phyloP scores from a whole-genome alignment of 2,113 vertebrate species.

The Callithrix jacchus region DNA sequence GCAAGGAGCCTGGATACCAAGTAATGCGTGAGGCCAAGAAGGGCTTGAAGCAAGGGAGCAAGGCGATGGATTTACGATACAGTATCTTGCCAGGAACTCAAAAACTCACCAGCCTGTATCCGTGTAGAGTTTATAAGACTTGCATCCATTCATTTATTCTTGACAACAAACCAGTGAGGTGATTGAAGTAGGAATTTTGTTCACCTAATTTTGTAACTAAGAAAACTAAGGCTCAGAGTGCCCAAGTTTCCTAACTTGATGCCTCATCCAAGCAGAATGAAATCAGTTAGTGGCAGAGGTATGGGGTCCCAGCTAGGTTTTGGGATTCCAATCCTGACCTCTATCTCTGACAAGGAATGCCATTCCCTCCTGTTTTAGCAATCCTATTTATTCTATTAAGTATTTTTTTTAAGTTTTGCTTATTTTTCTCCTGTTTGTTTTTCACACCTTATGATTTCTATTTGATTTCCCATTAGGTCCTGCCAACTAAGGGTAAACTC shows the following conservation, averaged over 20 bases:
- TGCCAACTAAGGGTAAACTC: constrained; percentile 42
- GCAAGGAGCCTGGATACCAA: neutral
- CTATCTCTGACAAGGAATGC: neutral
- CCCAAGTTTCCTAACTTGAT: neutral
- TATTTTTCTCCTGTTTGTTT: constrained; percentile 59
- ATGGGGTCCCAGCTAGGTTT: neutral
- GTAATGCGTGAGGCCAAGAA: neutral
- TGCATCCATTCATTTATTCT: neutral
- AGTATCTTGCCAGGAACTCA: neutral
- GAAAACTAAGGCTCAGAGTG: neutral
- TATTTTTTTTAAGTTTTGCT: constrained; percentile 3
- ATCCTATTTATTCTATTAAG: constrained; percentile 47
- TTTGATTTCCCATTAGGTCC: constrained; percentile 66
- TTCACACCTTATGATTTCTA: constrained; percentile 61
- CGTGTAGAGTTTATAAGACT: neutral
- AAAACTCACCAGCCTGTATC: neutral
- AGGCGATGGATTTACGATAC: neutral
- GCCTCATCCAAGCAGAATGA: neutral
- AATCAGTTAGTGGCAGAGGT: neutral
- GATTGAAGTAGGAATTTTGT: neutral
- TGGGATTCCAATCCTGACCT: neutral
- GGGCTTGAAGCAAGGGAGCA: neutral
- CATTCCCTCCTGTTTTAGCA: constrained; percentile 6
- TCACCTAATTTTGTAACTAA: neutral
- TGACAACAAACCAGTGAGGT: neutral